Evolutionary conservation across 2,888 invertebrate species (phyloP), one percentile per base, ranked within the genome.

Genomic region (Ischnus inquisitorius): DNA sequence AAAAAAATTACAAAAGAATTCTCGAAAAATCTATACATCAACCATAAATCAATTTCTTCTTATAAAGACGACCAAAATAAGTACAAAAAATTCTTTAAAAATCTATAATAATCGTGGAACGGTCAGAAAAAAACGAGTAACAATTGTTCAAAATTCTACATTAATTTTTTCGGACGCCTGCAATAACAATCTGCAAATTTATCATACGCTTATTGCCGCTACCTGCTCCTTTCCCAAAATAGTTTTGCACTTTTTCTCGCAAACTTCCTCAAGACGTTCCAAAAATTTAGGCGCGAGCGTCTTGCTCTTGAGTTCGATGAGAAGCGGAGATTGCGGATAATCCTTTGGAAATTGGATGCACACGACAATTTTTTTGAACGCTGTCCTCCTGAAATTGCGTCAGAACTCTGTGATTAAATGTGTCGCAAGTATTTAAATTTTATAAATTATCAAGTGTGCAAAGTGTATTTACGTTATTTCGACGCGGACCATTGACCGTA

Each of bases 301-400:
- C 93, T 96, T 96, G 89, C 96, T 96, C 91, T 96, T 97, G 6
- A 97, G 92, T 92, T 97, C 96, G 14, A 96, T 93, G 34, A 97
- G 92, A 22, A 97, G 90, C 0, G 95, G 93, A 1, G 93, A 91
- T 10, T 93, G 89, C 0, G 97, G 97, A 92, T 97, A 97, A 62
- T 95, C 93, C 51, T 93, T 91, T 0, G 96, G 95, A 92, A 97
- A 97, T 90, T 96, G 95, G 72, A 96, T 94, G 86, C 96, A 96
- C 72, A 95, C 95, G 25, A 95, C 94, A 79, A 97, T 90, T 85
- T 95, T 94, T 89, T 96, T 96, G 89, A 95, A 95, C 62, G 94
- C 94, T 39, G 96, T 96, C 89, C 94, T 94, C 90, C 95, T 96
- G 90, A 79, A 41, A 16, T 69, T 19, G 46, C 48, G 41, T 1